phyloP scores from a whole-genome alignment of 2,888 invertebrate species.

The Digitonthophagus gazella region DNA sequence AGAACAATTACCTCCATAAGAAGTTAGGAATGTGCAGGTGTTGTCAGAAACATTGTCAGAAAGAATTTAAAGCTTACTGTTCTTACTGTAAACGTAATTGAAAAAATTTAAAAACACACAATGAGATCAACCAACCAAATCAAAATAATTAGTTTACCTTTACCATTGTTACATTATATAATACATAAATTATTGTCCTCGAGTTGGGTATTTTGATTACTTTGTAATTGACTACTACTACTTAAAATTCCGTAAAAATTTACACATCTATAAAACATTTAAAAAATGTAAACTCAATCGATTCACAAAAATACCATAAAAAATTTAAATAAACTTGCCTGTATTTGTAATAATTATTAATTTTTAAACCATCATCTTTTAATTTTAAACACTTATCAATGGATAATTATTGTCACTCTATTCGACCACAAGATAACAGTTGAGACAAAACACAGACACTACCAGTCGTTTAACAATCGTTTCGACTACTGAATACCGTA shows the following conservation, averaged over 20 bases:
- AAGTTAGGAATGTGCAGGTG: too few species aligned
- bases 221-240: neutral
- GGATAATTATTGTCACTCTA: neutral
- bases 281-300: too few species aligned
- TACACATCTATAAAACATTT: too few species aligned
- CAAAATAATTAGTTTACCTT: neutral
- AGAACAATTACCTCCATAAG: neutral
- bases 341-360: too few species aligned
- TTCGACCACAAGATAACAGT: neutral
- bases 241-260: too few species aligned
- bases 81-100: too few species aligned
- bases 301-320: too few species aligned
- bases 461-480: neutral
- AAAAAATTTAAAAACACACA: neutral
- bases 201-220: neutral
- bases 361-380: too few species aligned
- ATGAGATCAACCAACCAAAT: neutral
- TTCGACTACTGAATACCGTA: neutral
- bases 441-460: neutral
- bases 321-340: too few species aligned
- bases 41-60: too few species aligned
- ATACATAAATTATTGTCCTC: neutral
- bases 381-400: neutral
- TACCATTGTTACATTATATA: neutral
- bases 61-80: too few species aligned